Percentiles rank a stretch among this genome's conserved stretches.
Conservation (phyloP, 2,797 vertebrate genomes). For the Chelidonichthys spinosus region DNA sequence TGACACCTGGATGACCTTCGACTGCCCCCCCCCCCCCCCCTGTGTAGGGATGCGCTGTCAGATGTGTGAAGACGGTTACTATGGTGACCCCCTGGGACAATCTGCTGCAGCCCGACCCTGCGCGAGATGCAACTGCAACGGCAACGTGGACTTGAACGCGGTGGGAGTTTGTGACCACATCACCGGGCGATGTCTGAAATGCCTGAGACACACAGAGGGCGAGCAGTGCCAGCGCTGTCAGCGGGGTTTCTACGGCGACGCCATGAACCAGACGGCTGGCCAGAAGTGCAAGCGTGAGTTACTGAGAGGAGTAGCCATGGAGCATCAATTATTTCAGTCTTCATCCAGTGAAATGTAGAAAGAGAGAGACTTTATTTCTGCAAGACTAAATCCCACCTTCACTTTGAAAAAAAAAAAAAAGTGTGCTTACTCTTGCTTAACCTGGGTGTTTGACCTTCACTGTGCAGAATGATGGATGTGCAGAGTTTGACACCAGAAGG, state of each 20-base stretch:
- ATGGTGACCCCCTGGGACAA: slow-evolving; percentile 90
- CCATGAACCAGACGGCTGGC: slow-evolving; percentile 67
- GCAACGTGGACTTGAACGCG: slow-evolving; percentile 90
- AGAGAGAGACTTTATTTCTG: background rate
- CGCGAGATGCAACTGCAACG: slow-evolving; percentile 85
- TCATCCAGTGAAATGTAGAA: background rate
- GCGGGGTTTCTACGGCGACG: slow-evolving; percentile 87
- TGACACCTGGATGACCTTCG: slow-evolving; percentile 24
- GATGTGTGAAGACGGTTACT: slow-evolving; percentile 92
- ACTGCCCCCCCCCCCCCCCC: background rate
- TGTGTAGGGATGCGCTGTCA: slow-evolving; percentile 90
- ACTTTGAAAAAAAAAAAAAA: too few species aligned
- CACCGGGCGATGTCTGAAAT: slow-evolving; percentile 90
- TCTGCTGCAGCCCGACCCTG: slow-evolving; percentile 81
- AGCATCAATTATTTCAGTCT: background rate
- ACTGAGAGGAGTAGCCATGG: background rate
- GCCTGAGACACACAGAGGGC: slow-evolving; percentile 88
- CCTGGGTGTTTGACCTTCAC: background rate
- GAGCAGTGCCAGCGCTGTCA: slow-evolving; percentile 86
- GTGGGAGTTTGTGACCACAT: slow-evolving; percentile 89
- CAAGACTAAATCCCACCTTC: background rate
- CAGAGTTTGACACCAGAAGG: background rate
- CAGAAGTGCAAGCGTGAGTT: slow-evolving; percentile 89
- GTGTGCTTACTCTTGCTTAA: slow-evolving; percentile 4
- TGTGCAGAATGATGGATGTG: background rate